A percentile compares a stretch with the other conserved stretches of the same genome.
Conservation (phyloP, 2,113 vertebrate genomes). For the Microcebus jonahi region DNA sequence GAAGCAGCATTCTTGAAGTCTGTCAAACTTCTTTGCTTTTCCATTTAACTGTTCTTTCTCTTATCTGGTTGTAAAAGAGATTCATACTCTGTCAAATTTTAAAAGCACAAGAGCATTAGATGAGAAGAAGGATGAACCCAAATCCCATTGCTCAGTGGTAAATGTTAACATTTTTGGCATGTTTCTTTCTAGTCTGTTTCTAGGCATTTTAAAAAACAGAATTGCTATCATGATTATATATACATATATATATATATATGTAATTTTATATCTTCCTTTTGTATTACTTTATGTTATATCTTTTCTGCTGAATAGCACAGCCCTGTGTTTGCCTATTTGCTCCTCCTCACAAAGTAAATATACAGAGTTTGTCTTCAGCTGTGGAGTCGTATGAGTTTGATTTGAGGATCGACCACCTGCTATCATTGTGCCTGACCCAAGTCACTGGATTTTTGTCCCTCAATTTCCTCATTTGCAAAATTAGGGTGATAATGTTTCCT, state of each 20-base stretch:
- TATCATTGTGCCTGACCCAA: not conserved
- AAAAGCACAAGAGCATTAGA: not conserved
- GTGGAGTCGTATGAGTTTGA: not conserved
- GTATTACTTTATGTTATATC: not conserved
- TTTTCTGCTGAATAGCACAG: not conserved
- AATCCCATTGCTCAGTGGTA: not conserved
- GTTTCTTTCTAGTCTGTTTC: not conserved
- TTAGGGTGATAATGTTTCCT: not conserved
- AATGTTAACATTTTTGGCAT: not conserved
- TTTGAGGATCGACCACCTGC: not conserved
- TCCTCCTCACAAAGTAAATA: not conserved
- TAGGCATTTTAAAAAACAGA: not conserved
- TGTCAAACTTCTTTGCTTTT: not conserved
- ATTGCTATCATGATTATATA: not conserved
- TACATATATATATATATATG: too few species aligned
- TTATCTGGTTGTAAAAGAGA: not conserved
- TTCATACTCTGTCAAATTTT: slow-evolving; percentile 1
- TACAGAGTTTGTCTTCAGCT: not conserved
- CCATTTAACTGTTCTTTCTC: not conserved
- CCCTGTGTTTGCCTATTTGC: not conserved
- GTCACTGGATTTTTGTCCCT: not conserved
- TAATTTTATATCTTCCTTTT: not conserved
- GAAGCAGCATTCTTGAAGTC: not conserved
- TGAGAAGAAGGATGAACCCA: not conserved
- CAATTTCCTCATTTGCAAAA: not conserved